A percentile compares a stretch with the other conserved stretches of the same genome.
Conservation (phyloP, 1,140 invertebrate species). For the Drosophila pruinosa region DNA sequence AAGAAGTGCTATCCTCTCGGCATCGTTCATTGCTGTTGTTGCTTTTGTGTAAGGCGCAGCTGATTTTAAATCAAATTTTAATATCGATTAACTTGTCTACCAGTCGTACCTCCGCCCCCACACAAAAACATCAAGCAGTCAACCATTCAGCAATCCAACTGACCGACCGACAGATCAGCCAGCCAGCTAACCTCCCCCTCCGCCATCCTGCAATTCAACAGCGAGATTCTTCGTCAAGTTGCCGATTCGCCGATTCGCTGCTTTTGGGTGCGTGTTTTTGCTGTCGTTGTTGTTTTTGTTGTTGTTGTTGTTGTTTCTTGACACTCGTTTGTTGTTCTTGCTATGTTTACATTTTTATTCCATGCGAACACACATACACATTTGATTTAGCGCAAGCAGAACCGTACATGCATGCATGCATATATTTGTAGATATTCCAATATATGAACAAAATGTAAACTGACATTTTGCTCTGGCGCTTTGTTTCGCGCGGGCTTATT, state of each 20-base stretch:
- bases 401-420: conserved; percentile 13
- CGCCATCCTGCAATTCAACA: conserved; percentile 9
- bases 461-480: conserved; percentile 69
- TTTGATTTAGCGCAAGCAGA: too few relatives aligned
- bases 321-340: conserved; percentile 36
- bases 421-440: neutral
- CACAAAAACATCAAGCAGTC: neutral
- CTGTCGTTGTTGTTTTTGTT: conserved; percentile 31
- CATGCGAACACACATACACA: neutral
- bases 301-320: conserved; percentile 50
- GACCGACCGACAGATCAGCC: neutral
- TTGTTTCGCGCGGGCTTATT: conserved; percentile 77
- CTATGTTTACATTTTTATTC: conserved; percentile 54
- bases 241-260: conserved; percentile 28
- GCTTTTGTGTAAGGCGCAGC: conserved; percentile 29
- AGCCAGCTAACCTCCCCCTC: neutral
- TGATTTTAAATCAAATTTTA: conserved; percentile 44
- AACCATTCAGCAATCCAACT: too few relatives aligned
- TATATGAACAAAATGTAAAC: conserved; percentile 48
- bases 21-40: conserved; percentile 18
- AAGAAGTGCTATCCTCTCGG: conserved; percentile 27
- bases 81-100: conserved; percentile 15
- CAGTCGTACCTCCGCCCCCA: neutral
- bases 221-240: conserved; percentile 29
- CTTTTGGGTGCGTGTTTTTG: conserved; percentile 46